Percentiles rank a stretch among this genome's conserved stretches.
phyloP scores from a whole-genome alignment of 2,797 vertebrate species.

The Hylomyscus alleni region DNA sequence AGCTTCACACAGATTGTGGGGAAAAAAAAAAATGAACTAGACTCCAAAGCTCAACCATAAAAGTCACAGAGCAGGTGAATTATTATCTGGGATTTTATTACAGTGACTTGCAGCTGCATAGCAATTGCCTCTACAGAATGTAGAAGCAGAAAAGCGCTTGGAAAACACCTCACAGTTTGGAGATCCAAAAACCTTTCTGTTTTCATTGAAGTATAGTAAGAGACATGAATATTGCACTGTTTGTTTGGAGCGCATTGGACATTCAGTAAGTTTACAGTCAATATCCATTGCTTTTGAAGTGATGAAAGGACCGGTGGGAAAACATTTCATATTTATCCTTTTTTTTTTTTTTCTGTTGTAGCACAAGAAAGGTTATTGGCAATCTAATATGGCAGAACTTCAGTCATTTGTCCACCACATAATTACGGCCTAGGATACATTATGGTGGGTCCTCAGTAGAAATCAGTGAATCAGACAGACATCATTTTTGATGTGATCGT shows the following conservation, averaged over 20 bases:
- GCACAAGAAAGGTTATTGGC: not conserved
- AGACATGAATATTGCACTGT: not conserved
- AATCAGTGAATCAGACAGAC: not conserved
- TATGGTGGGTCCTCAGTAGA: not conserved
- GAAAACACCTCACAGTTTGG: not conserved
- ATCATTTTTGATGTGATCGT: not conserved
- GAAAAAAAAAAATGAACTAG: conserved; percentile 49
- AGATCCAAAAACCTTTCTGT: not conserved
- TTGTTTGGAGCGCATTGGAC: not conserved
- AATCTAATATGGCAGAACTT: conserved; percentile 27
- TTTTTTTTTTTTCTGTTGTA: not conserved
- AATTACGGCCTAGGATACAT: not conserved
- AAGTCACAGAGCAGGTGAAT: conserved; percentile 57
- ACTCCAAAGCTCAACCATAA: conserved; percentile 48
- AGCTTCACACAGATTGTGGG: not conserved
- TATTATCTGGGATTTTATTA: conserved; percentile 45
- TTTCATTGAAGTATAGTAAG: conserved; percentile 29
- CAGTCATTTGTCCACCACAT: conserved; percentile 40
- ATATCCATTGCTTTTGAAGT: not conserved
- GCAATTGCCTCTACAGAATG: conserved; percentile 42
- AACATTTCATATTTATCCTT: conserved; percentile 31
- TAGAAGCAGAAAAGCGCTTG: not conserved
- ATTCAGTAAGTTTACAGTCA: not conserved
- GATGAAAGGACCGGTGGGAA: not conserved
- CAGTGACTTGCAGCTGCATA: conserved; percentile 17